These are phyloP conservation scores for Oncorhynchus clarkii DNA, from an alignment of 2,113 vertebrate genomes.

Conservation along the genomic window DNA sequence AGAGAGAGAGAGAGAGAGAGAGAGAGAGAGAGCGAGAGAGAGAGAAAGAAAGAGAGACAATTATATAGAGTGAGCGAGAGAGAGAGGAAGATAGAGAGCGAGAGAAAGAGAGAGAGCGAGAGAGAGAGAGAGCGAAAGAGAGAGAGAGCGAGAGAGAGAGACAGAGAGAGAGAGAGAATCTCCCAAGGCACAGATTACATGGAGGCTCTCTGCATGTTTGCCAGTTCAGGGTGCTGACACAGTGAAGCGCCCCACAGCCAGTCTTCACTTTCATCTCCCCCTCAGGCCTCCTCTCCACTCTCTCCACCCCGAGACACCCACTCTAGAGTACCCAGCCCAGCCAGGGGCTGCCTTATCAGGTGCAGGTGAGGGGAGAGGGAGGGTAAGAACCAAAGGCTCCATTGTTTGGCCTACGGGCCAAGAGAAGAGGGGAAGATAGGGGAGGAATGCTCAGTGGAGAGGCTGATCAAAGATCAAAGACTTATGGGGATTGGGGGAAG, in stretches of 20 bases:
- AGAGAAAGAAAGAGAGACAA: too few species aligned
- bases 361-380: slow-evolving; percentile 24
- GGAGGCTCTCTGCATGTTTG: slow-evolving; percentile 11
- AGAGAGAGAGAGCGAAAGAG: background rate
- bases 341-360: slow-evolving; percentile 10
- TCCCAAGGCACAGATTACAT: too few species aligned
- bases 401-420: slow-evolving; percentile 38
- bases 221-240: slow-evolving; percentile 12
- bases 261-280: slow-evolving; percentile 11
- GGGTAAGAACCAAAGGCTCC: slow-evolving; percentile 14
- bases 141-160: background rate
- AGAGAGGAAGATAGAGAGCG: background rate
- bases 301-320: too few species aligned
- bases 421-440: slow-evolving; percentile 24
- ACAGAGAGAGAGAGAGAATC: background rate
- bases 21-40: too few species aligned
- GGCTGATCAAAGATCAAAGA: slow-evolving; percentile 46
- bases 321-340: background rate
- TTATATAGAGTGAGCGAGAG: background rate
- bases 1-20: too few species aligned
- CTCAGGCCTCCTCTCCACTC: background rate
- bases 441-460: slow-evolving; percentile 28
- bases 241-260: slow-evolving; percentile 10
- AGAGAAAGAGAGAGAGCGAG: background rate
- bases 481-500: background rate